These are phyloP conservation scores for Fissipunctia ypsillon DNA, from an alignment of 2,888 invertebrate species.

Conservation along the genomic window DNA sequence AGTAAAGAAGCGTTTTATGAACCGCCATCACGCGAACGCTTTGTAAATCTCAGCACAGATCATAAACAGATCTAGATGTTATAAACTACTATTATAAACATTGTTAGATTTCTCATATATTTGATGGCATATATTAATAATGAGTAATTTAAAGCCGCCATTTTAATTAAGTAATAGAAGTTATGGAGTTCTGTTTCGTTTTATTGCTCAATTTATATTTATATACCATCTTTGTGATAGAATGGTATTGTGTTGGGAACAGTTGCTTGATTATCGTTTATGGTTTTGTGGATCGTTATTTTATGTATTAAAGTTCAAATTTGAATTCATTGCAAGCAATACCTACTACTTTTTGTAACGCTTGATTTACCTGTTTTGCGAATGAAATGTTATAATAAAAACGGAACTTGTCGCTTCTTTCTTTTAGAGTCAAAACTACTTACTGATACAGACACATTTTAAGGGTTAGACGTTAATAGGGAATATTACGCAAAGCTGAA, in stretches of 20 bases:
- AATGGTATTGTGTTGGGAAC: constrained; percentile 36
- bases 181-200: constrained; percentile 45
- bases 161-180: constrained; percentile 59
- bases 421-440: background rate
- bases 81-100: constrained; percentile 60
- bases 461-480: too few relatives aligned
- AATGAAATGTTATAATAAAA: background rate
- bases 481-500: too few relatives aligned
- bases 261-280: constrained; percentile 39
- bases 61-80: constrained; percentile 64
- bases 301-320: background rate
- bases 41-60: constrained; percentile 60
- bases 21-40: constrained; percentile 63
- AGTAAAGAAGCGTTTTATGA: constrained; percentile 66
- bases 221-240: constrained; percentile 14
- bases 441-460: too few relatives aligned
- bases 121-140: constrained; percentile 50
- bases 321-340: background rate
- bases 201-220: constrained; percentile 48
- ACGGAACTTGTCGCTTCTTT: too few relatives aligned
- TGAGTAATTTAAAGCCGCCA: constrained; percentile 54
- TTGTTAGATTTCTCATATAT: constrained; percentile 55
- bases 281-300: constrained; percentile 10
- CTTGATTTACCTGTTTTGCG: background rate
- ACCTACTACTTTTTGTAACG: background rate